phyloP scores from a whole-genome alignment of 2,888 invertebrate species.

The Epinotia bilunana region DNA sequence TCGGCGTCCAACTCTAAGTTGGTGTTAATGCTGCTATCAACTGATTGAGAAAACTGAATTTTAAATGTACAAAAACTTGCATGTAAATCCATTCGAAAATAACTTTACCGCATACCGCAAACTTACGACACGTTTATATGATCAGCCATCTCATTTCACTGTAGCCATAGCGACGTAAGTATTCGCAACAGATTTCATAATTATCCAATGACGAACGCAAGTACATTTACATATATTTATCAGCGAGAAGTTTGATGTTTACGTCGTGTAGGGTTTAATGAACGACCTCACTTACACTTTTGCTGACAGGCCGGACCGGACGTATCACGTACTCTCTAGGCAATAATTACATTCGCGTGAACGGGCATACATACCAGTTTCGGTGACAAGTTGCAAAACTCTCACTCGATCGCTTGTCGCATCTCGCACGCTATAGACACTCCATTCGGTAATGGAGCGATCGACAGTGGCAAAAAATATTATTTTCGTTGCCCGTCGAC shows the following conservation, averaged over 20 bases:
- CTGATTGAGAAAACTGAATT: slow-evolving; percentile 20
- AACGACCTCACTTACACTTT: slow-evolving; percentile 75
- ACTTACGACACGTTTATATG: slow-evolving; percentile 40
- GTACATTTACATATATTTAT: slow-evolving; percentile 34
- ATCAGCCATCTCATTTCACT: slow-evolving; percentile 40
- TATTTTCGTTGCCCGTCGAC: slow-evolving; percentile 74
- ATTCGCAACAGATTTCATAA: slow-evolving; percentile 45
- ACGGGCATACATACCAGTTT: slow-evolving; percentile 77
- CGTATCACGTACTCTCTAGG: slow-evolving; percentile 70
- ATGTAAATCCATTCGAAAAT: slow-evolving; percentile 31
- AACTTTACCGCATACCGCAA: slow-evolving; percentile 34
- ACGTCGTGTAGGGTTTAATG: slow-evolving; percentile 63
- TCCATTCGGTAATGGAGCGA: slow-evolving; percentile 64
- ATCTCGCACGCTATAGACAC: slow-evolving; percentile 72
- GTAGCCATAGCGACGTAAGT: slow-evolving; percentile 40
- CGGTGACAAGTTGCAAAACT: slow-evolving; percentile 80
- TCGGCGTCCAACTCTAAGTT: background rate
- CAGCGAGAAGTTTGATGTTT: slow-evolving; percentile 53
- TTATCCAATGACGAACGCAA: slow-evolving; percentile 34
- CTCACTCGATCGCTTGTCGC: slow-evolving; percentile 80
- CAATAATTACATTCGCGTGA: slow-evolving; percentile 72
- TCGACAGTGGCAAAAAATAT: slow-evolving; percentile 80
- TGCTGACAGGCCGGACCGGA: slow-evolving; percentile 70
- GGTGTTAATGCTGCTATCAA: background rate
- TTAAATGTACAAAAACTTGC: slow-evolving; percentile 8